Base-by-base conservation (phyloP, 2,797 vertebrate species). In the Lepilemur septentrionalis region DNA sequence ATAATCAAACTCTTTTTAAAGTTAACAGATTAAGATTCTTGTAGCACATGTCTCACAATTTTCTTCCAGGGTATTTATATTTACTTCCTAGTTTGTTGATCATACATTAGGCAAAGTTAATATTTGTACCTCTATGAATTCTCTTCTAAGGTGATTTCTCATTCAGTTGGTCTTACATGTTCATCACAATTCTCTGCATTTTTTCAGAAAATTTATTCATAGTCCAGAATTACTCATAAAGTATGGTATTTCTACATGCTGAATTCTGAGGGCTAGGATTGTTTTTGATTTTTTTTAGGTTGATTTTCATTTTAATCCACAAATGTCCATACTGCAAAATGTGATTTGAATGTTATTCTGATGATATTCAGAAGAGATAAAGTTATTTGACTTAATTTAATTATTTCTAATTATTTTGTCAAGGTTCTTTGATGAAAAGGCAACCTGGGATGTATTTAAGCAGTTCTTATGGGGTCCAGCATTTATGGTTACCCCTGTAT, bases 391-490 rank as follows among this genome's bases (percentile, higher is more conserved):
- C 73, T 67, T 70, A 48, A 32, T 73, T 80, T 72, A 89, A 89
- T 63, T 46, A 38, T 84, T 76, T 94, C 11, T 59, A 35, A 80
- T 92, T 93, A 30, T 78, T 95, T 89, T 92, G 2, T 96, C 22
- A 82, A 99, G 99, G 98, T 99, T 99, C 98, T 98, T 98, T 82
- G 7, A 94, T 3, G 99, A 99, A 32, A 98, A 14, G 82, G 1
- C 2, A n/a, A 99, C 99, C 22, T 99, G 99, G 99, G 97, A 98
- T 30, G 98, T 99, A 92, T 91, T 98, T 94, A 98, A 38, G 52
- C 99, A 99, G 89, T 99, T 99, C 98, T 98, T 99, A 73, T 99
- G 99, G 99, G 99, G 99, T 50, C 98, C 99, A 41, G 99, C 99
- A 38, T 98, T 99, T 61, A 98, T 99, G 81, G 99, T 99, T 93